Conservation (phyloP, 1,140 invertebrate species). For the Zaprionus inermis region DNA sequence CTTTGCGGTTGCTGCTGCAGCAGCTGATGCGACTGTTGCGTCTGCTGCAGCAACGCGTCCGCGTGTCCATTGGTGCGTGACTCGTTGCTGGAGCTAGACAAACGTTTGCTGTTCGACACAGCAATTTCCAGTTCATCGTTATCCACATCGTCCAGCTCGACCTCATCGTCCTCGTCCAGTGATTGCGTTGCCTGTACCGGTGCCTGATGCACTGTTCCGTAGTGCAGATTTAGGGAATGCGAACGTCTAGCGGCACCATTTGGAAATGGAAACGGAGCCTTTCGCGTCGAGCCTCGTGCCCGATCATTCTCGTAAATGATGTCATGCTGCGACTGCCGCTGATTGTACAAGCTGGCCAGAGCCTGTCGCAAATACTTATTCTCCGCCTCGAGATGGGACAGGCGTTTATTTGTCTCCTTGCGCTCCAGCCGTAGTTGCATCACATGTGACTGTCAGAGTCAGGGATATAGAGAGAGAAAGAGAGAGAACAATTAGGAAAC, state of each 20-base stretch:
- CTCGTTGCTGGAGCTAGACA: conserved; percentile 73
- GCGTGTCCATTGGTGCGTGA: conserved; percentile 59
- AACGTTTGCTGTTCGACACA: conserved; percentile 45
- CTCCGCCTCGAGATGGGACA: conserved; percentile 77
- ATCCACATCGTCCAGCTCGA: conserved; percentile 49
- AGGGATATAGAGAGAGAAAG: too few species aligned
- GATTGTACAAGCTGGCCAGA: conserved; percentile 68
- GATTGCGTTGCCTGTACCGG: conserved; percentile 60
- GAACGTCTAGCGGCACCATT: conserved; percentile 58
- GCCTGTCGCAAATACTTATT: conserved; percentile 80
- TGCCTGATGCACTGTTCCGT: conserved; percentile 75
- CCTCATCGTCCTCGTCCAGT: conserved; percentile 69
- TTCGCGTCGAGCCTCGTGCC: conserved; percentile 55
- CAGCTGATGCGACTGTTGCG: background rate
- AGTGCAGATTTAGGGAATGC: conserved; percentile 77
- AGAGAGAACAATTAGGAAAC: background rate
- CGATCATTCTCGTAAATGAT: conserved; percentile 82
- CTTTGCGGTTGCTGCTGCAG: conserved; percentile 29
- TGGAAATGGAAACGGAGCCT: conserved; percentile 56
- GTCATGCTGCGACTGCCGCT: conserved; percentile 66
- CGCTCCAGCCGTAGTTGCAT: conserved; percentile 74
- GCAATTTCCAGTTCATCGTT: conserved; percentile 30
- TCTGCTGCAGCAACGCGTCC: conserved; percentile 1
- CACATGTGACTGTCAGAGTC: conserved; percentile 69
- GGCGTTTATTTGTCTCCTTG: conserved; percentile 77